Evolutionary conservation across 2,888 invertebrate species (phyloP), one percentile per base, ranked within the genome.

Genomic region (Dasypogon diadema): DNA sequence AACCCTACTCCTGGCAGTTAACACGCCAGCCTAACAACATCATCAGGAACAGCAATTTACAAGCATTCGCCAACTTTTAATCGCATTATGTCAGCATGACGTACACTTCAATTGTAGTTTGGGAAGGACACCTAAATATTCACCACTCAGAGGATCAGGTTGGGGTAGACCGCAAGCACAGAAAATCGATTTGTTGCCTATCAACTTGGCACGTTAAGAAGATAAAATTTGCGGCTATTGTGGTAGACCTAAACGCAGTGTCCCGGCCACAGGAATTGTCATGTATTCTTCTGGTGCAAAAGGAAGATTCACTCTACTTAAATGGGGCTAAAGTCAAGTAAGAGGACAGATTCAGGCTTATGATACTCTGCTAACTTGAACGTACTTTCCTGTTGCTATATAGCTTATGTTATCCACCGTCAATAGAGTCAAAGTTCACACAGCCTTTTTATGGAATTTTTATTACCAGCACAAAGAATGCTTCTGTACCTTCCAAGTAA

Each of bases 21-120:
- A n/a, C 42, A 42, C n/a, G 42, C n/a, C 8, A 42, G 42, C 2
- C 42, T 68, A 68, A 68, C 48, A 68, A 68, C 48, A 48, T 68
- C 26, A 68, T 68, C 65, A 48, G 46, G 46, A 16, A 16, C 46
- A 68, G 48, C 48, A 68, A 68, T 68, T 68, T 68, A 68, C 65
- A 68, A 68, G 65, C 21, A 68, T 46, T 68, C 48, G 21, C 26
- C n/a, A 68, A 68, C 65, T 68, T 68, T 68, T 68, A 68, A 68
- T 68, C 65, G 65, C 48, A 68, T 68, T 68, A 68, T 26, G 65
- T 68, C 65, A 68, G 37, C 60, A 37, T 60, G 60, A 21, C 22
- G 22, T 37, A 34, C 60, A 37, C 60, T 60, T 60, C 37, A 60
- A 37, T 5, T 37, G 21, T 18, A 12, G 37, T 18, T 5, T 42